Evolutionary conservation across 2,113 vertebrate species (phyloP).

Genomic region (Hirundichthys speculiger): DNA sequence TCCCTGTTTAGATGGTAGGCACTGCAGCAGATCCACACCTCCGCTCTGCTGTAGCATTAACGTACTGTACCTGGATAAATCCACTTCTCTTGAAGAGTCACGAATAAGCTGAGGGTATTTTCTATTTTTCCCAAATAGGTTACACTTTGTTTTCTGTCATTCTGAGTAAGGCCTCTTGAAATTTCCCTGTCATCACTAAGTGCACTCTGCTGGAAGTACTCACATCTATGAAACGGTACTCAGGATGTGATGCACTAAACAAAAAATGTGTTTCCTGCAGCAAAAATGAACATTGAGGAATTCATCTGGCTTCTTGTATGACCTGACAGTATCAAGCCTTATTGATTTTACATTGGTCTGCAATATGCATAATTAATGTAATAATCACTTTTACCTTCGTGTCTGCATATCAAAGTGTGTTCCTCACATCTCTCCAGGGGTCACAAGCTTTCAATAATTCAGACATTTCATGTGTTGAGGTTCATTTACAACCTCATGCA

Average conservation of each 20-base stretch:
- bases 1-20: conserved; percentile 33
- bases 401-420: conserved; percentile 47
- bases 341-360: conserved; percentile 57
- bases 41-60: conserved; percentile 30
- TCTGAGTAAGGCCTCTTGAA: no score
- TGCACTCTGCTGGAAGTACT: not conserved
- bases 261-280: not conserved
- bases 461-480: conserved; percentile 28
- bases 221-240: not conserved
- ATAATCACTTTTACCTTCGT: conserved; percentile 40
- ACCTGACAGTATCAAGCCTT: conserved; percentile 30
- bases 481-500: conserved; percentile 20
- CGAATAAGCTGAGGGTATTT: not conserved
- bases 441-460: conserved; percentile 60
- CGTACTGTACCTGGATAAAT: not conserved
- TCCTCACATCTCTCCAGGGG: conserved; percentile 8
- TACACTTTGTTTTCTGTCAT: no score
- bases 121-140: no score
- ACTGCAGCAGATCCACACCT: conserved; percentile 66
- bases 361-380: conserved; percentile 63
- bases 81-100: not conserved
- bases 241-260: not conserved
- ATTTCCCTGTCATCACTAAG: not conserved
- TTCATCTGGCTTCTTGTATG: conserved; percentile 35
- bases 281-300: conserved; percentile 31